Percentiles rank a stretch among this genome's conserved stretches.
Conservation (phyloP, 2,113 vertebrate species). For the Greenwoodochromis staneri region DNA sequence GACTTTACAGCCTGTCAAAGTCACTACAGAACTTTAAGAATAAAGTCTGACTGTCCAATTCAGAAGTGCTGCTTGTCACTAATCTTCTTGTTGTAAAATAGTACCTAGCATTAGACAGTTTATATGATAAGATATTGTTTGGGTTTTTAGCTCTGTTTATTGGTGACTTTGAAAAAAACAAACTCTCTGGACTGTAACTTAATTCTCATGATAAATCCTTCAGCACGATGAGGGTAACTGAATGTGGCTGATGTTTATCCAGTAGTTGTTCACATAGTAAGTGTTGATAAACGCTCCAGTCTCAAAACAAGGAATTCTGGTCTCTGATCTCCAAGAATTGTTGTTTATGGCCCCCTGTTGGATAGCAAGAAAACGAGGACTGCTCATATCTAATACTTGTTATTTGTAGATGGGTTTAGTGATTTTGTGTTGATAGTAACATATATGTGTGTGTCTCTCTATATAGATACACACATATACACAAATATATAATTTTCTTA, state of each 20-base stretch:
- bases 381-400: background rate
- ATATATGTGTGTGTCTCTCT: background rate
- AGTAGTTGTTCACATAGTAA: conserved; percentile 47
- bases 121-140: background rate
- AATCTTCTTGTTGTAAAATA: background rate
- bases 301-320: conserved; percentile 15
- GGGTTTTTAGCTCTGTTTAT: background rate
- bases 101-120: background rate
- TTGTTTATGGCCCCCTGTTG: conserved; percentile 49
- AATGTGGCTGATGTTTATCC: conserved; percentile 44
- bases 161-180: conserved; percentile 22
- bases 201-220: conserved; percentile 54
- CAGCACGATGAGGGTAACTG: conserved; percentile 23
- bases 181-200: conserved; percentile 15
- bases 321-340: conserved; percentile 30
- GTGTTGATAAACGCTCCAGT: conserved; percentile 30
- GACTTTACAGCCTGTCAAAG: conserved; percentile 35
- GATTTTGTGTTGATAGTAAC: background rate
- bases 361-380: background rate
- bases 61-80: background rate
- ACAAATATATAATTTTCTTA: background rate
- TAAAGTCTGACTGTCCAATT: background rate
- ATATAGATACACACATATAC: background rate
- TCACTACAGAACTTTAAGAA: conserved; percentile 22
- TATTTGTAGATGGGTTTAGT: background rate